Evolutionary conservation across 1,140 invertebrate species (phyloP).

Genomic region (Tetragonula clypearis): DNA sequence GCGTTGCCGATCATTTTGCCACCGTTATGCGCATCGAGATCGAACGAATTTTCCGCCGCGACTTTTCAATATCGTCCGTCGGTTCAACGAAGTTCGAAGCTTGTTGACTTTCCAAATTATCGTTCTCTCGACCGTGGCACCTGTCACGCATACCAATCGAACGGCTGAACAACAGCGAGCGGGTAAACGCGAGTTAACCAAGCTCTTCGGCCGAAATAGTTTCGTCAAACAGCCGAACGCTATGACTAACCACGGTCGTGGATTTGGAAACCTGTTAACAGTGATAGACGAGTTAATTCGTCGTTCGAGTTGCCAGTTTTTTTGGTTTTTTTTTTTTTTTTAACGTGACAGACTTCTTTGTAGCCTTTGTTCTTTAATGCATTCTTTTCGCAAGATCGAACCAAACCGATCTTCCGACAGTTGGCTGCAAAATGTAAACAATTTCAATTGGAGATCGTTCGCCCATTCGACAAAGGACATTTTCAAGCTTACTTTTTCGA

Average conservation of each 20-base stretch:
- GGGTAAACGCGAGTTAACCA: conserved; percentile 6
- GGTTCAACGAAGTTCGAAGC: not conserved
- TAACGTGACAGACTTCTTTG: not conserved
- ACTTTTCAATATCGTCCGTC: not conserved
- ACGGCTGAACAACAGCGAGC: not conserved
- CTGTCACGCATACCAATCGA: not conserved
- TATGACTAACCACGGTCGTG: not conserved
- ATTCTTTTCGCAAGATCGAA: too few species aligned
- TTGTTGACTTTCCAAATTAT: conserved; percentile 7
- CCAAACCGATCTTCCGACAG: too few species aligned
- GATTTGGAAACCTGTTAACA: not conserved
- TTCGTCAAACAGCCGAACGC: conserved; percentile 20
- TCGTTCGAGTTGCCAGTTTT: not conserved
- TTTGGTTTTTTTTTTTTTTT: not conserved
- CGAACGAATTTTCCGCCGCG: not conserved
- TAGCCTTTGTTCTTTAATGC: not conserved
- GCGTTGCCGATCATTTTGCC: not conserved
- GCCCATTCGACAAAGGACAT: too few species aligned
- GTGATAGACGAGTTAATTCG: not conserved
- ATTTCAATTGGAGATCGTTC: too few species aligned
- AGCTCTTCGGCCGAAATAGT: not conserved
- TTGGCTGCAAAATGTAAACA: too few species aligned
- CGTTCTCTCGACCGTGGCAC: not conserved
- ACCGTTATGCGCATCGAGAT: too few species aligned
- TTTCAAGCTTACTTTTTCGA: too few species aligned